These are phyloP conservation scores for Adoxophyes honmai DNA, from an alignment of 1,140 invertebrate genomes.

Conservation along the genomic window DNA sequence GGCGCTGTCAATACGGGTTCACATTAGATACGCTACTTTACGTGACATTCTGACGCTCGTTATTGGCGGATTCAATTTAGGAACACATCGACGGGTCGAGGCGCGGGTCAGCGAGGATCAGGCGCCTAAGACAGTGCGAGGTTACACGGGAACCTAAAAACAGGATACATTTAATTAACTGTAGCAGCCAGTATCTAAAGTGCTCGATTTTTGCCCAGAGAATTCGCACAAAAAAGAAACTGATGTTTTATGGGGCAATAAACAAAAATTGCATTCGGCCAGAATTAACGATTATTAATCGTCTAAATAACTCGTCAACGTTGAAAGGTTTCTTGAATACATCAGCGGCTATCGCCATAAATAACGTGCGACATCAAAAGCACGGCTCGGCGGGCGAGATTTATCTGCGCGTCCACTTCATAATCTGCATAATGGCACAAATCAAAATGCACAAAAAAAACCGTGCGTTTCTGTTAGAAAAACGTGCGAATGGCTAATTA, in stretches of 20 bases:
- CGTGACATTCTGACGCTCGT: conserved; percentile 32
- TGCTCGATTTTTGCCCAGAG: background rate
- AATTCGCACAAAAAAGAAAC: background rate
- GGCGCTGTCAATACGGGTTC: conserved; percentile 42
- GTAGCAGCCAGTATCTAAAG: background rate
- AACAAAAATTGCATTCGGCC: conserved; percentile 28
- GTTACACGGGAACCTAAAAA: background rate
- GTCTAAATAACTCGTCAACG: conserved; percentile 53
- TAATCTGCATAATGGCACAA: conserved; percentile 47
- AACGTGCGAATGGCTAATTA: conserved; percentile 49
- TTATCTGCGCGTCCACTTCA: conserved; percentile 34
- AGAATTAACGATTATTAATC: conserved; percentile 18
- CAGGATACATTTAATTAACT: background rate
- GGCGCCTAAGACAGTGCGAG: background rate
- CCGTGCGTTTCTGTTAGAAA: conserved; percentile 20
- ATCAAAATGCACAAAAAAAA: conserved; percentile 43
- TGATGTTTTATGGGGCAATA: conserved; percentile 18
- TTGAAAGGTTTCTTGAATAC: conserved; percentile 38
- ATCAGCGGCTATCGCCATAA: conserved; percentile 50
- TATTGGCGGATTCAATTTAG: conserved; percentile 43
- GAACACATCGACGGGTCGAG: conserved; percentile 28
- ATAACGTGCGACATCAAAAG: conserved; percentile 46
- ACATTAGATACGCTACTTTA: conserved; percentile 50
- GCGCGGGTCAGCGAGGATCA: conserved; percentile 26
- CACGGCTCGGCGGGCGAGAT: conserved; percentile 35